Evolutionary conservation across 2,113 vertebrate species (phyloP), one percentile per base, ranked within the genome.

Genomic region (Excalfactoria chinensis): DNA sequence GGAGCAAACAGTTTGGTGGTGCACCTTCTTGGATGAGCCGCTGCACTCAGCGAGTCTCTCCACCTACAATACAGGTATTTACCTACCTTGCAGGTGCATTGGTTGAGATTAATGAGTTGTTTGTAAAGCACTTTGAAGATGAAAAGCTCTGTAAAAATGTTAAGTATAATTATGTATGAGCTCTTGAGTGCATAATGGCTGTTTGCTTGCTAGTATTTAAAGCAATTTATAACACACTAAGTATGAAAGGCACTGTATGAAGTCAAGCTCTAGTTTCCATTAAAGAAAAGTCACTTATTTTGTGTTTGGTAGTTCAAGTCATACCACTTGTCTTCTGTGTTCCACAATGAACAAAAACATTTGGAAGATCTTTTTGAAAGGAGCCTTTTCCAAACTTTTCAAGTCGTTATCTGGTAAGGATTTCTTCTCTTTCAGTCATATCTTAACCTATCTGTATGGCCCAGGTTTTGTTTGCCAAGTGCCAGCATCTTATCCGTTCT

Each of bases 91-190:
- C 84, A 93, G 93, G 60, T 92, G 84, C 43, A 1, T 88, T 91
- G 49, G 91, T 89, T 89, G 83, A 90, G 74, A 89, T 93, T 96
- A 96, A 96, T 95, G 91, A 85, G 80, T 93, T 96, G 94, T 96
- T 95, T 97, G 88, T 93, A 95, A 95, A 95, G 92, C 95, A 91
- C 89, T 95, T 89, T 4, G 76, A 86, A 93, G 88, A 94, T 96
- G 49, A 95, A 95, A 97, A 95, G 88, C 89, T 84, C 92, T 94
- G 80, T 96, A 90, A 95, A 95, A 96, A 96, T 95, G 91, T 90
- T 91, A 90, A 96, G 86, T 86, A 94, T 66, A 92, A 82, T 91
- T 95, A 88, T 86, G 13, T 95, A 62, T 90, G 76, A 88, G 92
- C 76, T 95, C 88, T 92, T 92, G 79, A 95, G 92, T 82, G 68